Evolutionary conservation across 1,140 invertebrate species (phyloP), one percentile per base, ranked within the genome.

Genomic region (Laupala kohalensis): DNA sequence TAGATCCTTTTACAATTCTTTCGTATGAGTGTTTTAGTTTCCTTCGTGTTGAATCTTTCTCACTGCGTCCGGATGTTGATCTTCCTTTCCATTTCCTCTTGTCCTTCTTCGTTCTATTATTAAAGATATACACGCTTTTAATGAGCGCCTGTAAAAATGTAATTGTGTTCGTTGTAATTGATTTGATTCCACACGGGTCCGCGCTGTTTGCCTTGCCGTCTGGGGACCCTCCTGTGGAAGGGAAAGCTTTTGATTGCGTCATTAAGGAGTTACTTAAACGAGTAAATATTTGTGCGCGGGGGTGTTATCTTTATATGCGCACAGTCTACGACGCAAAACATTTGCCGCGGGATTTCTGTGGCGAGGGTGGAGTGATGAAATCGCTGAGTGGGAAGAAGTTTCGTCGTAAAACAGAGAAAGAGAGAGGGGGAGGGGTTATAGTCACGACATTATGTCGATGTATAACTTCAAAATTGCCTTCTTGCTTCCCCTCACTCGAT

Each of bases 371-470:
- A 5, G 73, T 67, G 24, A 25, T 65, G 68, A 26, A 29, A n/a
- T 24, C 23, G 19, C 24, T n/a, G n/a, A n/a, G 53, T 28, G 67
- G 74, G 69, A 74, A 70, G 73, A 64, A 70, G 69, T n/a, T n/a
- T n/a, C 65, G 71, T 25, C 37, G 25, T 23, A 67, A 73, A 73
- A 69, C 71, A 64, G 73, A 73, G 73, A 53, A 71, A 69, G 68
- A 70, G 73, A 67, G 72, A 70, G 73, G 73, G 70, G 70, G 74
- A 75, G 74, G 73, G 69, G 68, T 74, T 67, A 30, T n/a, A n/a
- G n/a, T n/a, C n/a, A n/a, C n/a, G n/a, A n/a, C n/a, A n/a, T n/a
- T n/a, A n/a, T n/a, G n/a, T n/a, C n/a, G n/a, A n/a, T n/a, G n/a
- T n/a, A n/a, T n/a, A n/a, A n/a, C n/a, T n/a, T n/a, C n/a, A n/a